Evolutionary conservation across 2,797 vertebrate species (phyloP).

Genomic region (Phrynocephalus guinanensis): DNA sequence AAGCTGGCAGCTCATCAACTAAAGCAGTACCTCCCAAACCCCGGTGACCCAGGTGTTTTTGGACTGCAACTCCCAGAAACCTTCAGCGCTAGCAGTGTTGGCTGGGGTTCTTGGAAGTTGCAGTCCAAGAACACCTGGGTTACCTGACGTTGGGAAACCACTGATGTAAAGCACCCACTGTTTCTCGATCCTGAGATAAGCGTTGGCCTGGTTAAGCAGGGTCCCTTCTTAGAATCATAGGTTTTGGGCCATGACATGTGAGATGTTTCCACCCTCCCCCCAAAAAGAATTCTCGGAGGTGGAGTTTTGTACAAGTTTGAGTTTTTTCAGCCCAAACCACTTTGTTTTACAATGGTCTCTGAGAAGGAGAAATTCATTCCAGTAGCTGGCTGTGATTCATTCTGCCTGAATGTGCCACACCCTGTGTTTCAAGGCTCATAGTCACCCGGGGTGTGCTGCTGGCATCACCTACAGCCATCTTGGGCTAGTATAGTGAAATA

Average conservation of each 20-base stretch:
- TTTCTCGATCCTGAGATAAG: not conserved
- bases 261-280: too few species aligned
- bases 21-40: not conserved
- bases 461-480: constrained; percentile 10
- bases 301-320: not conserved
- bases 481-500: not conserved
- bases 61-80: too few species aligned
- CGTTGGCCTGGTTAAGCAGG: not conserved
- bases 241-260: not conserved
- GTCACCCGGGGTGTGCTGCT: not conserved
- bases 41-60: not conserved
- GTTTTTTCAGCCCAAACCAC: too few species aligned
- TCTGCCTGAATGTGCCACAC: not conserved
- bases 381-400: constrained; percentile 19
- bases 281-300: not conserved
- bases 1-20: not conserved
- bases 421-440: constrained; percentile 6
- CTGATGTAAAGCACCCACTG: too few species aligned
- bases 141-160: not conserved
- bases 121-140: not conserved
- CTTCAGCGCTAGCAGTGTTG: too few species aligned
- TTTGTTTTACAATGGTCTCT: not conserved
- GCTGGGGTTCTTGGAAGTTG: too few species aligned
- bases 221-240: not conserved
- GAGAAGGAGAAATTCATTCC: constrained; percentile 10